Evolutionary conservation across 2,797 vertebrate species (phyloP), one percentile per base, ranked within the genome.

Genomic region (Fundulus diaphanus): DNA sequence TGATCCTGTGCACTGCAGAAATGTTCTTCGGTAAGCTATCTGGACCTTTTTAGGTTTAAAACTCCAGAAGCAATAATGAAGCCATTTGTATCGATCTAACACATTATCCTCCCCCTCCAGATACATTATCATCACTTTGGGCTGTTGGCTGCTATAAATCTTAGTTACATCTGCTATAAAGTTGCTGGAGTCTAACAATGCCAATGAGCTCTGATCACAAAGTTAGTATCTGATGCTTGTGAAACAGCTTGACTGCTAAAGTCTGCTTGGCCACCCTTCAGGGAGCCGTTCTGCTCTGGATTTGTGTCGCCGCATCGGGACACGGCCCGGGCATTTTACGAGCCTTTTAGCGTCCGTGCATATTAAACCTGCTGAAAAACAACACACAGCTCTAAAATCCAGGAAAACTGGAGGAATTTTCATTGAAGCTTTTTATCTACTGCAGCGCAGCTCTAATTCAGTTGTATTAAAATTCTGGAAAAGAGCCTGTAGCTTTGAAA

Each of bases 71-170:
- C 51, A 12, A 63, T 35, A 3, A 35, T 63, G 63, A 37, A 74
- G 79, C 75, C 75, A 79, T 42, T 70, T 63, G 49, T 83, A 85
- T 78, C 72, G 81, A 87, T 85, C 69, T 78, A 40, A 77, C 80
- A 72, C 7, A 70, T 73, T 66, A 74, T 84, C 81, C 63, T 70
- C 44, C 59, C 24, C 40, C 63, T 52, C 69, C 71, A 76, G 79
- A 79, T 86, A 77, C 76, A 78, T 86, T 73, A 85, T 76, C 73
- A 86, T 84, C 78, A 73, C 56, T 81, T 66, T 56, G 57, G 73
- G 78, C 77, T 69, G 15, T 3, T 16, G 66, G 70, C 44, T 31
- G 16, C 3, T 8, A 76, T 87, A 79, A 87, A 89, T 85, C 79
- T 75, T 46, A 65, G 67, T 87, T 81, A 88, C 29, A 49, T 78